phyloP scores from a whole-genome alignment of 92 coral and sea anemone genomes.

The Bergia puertoricense region DNA sequence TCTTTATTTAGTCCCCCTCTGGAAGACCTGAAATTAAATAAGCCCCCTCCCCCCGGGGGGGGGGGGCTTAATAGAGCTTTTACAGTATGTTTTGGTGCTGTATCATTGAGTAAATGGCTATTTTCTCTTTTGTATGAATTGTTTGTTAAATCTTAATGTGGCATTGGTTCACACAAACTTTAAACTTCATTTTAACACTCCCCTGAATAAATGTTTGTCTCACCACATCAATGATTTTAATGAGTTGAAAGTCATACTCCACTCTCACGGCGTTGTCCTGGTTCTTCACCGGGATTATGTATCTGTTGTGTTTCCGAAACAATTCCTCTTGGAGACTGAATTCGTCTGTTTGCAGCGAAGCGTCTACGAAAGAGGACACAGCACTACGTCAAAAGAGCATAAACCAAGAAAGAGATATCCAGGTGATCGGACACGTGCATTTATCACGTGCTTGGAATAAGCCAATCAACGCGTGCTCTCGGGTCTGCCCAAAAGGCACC shows the following conservation, averaged over 20 bases:
- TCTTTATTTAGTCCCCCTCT: too few relatives aligned
- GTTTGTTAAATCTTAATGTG: not conserved
- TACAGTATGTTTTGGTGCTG: too few relatives aligned
- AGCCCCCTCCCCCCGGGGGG: too few relatives aligned
- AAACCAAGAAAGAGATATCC: too few relatives aligned
- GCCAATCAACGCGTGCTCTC: too few relatives aligned
- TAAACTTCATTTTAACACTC: not conserved
- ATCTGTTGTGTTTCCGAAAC: constrained; percentile 70
- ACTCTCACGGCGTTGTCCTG: constrained; percentile 56
- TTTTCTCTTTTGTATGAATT: too few relatives aligned
- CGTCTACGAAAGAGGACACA: constrained; percentile 44
- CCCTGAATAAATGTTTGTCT: not conserved
- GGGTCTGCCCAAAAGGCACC: too few relatives aligned
- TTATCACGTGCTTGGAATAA: too few relatives aligned
- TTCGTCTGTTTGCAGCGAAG: constrained; percentile 60
- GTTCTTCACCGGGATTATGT: constrained; percentile 61
- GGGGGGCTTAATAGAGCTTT: too few relatives aligned
- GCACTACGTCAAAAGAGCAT: not conserved
- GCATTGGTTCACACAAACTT: not conserved
- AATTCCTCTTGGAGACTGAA: constrained; percentile 54
- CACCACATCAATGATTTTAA: constrained; percentile 92
- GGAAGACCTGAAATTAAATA: too few relatives aligned
- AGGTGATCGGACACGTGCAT: too few relatives aligned
- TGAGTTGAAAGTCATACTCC: constrained; percentile 79
- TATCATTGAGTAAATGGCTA: too few relatives aligned